Conservation (phyloP, 2,888 invertebrate species). For the Anagyrus pseudococci region DNA sequence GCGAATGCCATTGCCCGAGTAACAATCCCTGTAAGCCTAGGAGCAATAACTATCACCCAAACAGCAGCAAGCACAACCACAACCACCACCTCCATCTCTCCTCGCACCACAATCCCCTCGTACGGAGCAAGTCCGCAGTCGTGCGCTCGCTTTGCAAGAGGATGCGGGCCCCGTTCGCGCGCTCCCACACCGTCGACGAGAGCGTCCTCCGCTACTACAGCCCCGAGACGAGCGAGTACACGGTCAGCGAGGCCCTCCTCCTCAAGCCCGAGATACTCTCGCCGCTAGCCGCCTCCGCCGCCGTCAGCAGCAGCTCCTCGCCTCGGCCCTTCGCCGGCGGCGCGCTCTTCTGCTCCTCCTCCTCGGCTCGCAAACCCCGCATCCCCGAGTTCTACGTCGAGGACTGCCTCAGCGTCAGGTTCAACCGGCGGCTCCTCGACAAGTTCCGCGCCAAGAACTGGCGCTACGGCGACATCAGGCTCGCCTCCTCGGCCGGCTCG, state of each 20-base stretch:
- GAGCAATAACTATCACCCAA: constrained; percentile 40
- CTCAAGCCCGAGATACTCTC: constrained; percentile 45
- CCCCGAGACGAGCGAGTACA: constrained; percentile 53
- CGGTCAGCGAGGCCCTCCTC: constrained; percentile 52
- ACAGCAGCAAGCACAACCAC: constrained; percentile 32
- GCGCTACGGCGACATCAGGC: constrained; percentile 40
- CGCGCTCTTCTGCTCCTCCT: no score
- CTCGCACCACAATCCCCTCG: constrained; percentile 56
- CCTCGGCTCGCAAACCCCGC: constrained; percentile 43
- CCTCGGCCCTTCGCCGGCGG: background rate
- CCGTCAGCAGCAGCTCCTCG: constrained; percentile 29
- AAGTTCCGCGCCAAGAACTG: constrained; percentile 49
- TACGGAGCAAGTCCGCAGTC: constrained; percentile 63
- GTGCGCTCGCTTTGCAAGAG: constrained; percentile 61
- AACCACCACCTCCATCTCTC: constrained; percentile 42
- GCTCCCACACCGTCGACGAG: constrained; percentile 60
- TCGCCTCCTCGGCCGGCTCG: constrained; percentile 29
- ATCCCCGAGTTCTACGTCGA: constrained; percentile 57
- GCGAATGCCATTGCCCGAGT: constrained; percentile 59
- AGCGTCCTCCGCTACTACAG: constrained; percentile 55
- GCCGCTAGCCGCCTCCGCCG: background rate
- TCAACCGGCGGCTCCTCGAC: constrained; percentile 52
- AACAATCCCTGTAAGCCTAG: constrained; percentile 54
- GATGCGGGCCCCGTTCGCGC: constrained; percentile 60
- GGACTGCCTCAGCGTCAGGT: constrained; percentile 54